These are phyloP conservation scores for Aphyosemion australe DNA, from an alignment of 2,113 vertebrate genomes.

Conservation along the genomic window DNA sequence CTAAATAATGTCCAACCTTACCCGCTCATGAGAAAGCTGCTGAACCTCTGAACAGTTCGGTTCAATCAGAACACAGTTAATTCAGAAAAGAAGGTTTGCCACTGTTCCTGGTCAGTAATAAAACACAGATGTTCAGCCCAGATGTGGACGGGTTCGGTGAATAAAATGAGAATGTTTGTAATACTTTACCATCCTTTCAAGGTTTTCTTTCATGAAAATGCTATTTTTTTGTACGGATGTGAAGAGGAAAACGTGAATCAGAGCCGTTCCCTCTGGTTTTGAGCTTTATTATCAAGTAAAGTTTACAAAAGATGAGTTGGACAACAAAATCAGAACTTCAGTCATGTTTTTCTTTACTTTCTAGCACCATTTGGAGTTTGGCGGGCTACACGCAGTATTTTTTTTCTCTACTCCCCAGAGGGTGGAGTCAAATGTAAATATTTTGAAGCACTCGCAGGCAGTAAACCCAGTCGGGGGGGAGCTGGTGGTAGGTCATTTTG, in stretches of 20 bases:
- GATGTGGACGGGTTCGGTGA: conserved; percentile 24
- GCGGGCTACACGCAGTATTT: neutral
- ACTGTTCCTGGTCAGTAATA: conserved; percentile 45
- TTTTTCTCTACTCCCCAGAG: neutral
- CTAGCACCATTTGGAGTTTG: neutral
- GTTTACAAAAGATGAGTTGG: conserved; percentile 2
- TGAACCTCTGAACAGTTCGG: too few species aligned
- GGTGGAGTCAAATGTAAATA: conserved; percentile 69
- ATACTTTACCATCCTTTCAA: conserved; percentile 25
- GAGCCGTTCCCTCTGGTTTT: conserved; percentile 5
- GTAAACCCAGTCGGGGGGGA: conserved; percentile 77
- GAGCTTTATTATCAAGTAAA: conserved; percentile 15
- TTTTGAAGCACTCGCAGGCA: conserved; percentile 75
- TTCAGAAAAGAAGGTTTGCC: conserved; percentile 39
- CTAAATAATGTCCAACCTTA: too few species aligned
- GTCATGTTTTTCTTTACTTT: conserved; percentile 2
- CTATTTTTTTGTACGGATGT: conserved; percentile 1
- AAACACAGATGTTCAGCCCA: conserved; percentile 51
- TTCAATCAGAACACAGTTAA: conserved; percentile 12
- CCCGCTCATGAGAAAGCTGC: too few species aligned
- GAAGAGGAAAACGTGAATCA: conserved; percentile 8
- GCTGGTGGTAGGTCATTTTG: conserved; percentile 68
- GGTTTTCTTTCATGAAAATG: conserved; percentile 18
- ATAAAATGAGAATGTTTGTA: conserved; percentile 5
- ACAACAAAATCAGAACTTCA: neutral